Evolutionary conservation across 2,797 vertebrate genomes (phyloP), one percentile per base, ranked within the genome.

Genomic region (Pangasius macronema): DNA sequence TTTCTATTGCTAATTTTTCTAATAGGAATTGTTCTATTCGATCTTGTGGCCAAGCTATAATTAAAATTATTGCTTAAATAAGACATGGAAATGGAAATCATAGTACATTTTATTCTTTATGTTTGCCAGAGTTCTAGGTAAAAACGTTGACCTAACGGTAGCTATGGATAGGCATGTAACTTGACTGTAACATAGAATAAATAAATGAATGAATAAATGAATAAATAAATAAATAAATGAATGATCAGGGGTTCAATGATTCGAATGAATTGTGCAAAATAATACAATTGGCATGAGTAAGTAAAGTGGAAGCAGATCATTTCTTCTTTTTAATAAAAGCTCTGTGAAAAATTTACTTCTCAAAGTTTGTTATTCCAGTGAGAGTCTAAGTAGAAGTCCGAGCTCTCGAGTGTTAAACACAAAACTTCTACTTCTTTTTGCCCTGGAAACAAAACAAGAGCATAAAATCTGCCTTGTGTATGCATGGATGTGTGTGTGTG

Each of bases 371-470:
- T 83, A 88, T 84, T 86, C 88, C 83, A 76, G 49, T 36, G 27
- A 75, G 82, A 89, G 76, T 84, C 67, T 87, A 86, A 83, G 27
- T 84, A 88, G 63, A 88, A 87, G 87, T 86, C 88, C 79, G 46
- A 73, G 81, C 61, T 88, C 85, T 90, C n/a, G 63, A 90, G 88
- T 90, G 89, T 88, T 91, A 82, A 89, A 86, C 82, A 27, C 61
- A 89, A 91, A 88, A 77, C 77, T 86, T 83, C 77, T 68, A 84
- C 83, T 88, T 88, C 82, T 85, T 86, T 75, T 89, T 88, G 82
- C 83, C 89, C 87, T 75, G 88, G 79, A 89, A 88, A 85, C 88
- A 88, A 85, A 88, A 90, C 86, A 91, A 90, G 59, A 82, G 89
- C 63, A 88, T 89, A 89, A 89, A 87, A 89, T 89, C 67, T 81